Percentiles rank a stretch among this genome's conserved stretches.
Conservation (phyloP, 2,888 invertebrate genomes). For the Hirtodrosophila duncani region DNA sequence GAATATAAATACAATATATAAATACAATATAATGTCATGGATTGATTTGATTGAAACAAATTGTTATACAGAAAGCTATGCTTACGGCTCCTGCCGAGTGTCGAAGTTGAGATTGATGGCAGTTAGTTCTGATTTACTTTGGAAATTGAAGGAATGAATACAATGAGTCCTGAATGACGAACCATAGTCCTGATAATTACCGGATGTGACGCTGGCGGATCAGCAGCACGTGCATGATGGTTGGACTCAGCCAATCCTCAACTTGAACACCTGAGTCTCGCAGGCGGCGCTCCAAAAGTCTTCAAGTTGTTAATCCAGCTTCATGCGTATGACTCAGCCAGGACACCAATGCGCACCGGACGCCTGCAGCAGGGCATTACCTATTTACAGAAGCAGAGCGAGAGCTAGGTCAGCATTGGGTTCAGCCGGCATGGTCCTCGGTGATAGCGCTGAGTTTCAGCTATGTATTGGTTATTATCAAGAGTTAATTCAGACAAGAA, state of each 20-base stretch:
- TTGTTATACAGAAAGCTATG: too few species aligned
- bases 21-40: too few species aligned
- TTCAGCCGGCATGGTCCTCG: not conserved
- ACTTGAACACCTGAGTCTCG: constrained; percentile 99
- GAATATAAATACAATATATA: too few species aligned
- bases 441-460: constrained; percentile 35
- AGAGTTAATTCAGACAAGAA: constrained; percentile 77
- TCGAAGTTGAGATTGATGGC: too few species aligned
- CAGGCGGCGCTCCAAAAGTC: constrained; percentile 99
- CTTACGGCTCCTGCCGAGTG: too few species aligned
- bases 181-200: constrained; percentile 82
- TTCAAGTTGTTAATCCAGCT: constrained; percentile 99
- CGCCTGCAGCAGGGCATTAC: constrained; percentile 98
- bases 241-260: constrained; percentile 99
- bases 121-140: too few species aligned
- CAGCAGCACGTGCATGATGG: constrained; percentile 98
- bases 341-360: constrained; percentile 97
- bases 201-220: constrained; percentile 99
- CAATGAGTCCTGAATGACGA: too few species aligned
- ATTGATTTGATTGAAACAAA: too few species aligned
- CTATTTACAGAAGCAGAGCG: constrained; percentile 79
- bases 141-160: too few species aligned
- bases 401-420: not conserved
- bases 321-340: constrained; percentile 99
- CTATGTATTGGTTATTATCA: constrained; percentile 61